These are phyloP conservation scores for Anoplopoma fimbria DNA, from an alignment of 2,113 vertebrate genomes.

Conservation along the genomic window DNA sequence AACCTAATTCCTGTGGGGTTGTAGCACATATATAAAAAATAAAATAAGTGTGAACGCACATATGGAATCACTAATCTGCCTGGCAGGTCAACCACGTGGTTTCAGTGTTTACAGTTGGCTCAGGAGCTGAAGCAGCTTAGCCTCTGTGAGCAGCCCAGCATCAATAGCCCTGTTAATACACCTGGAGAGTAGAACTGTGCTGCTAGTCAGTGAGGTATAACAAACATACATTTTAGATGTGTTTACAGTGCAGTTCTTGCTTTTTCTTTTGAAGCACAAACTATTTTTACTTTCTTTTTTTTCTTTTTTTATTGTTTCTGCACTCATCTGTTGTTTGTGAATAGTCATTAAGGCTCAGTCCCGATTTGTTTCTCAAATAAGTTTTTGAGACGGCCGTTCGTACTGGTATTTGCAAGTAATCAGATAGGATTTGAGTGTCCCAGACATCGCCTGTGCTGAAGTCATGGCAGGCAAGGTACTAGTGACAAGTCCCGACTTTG, in stretches of 20 bases:
- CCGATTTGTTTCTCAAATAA: too few relatives aligned
- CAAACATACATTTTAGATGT: not conserved
- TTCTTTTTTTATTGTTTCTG: not conserved
- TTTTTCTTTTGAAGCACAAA: not conserved
- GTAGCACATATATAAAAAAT: not conserved
- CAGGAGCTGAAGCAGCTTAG: conserved; percentile 14
- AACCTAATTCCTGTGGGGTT: conserved; percentile 10
- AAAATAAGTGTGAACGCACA: not conserved
- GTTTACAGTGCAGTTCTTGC: not conserved
- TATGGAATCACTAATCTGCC: conserved; percentile 19
- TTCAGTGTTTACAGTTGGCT: conserved; percentile 36
- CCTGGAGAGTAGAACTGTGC: conserved; percentile 4
- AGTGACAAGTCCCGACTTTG: not conserved
- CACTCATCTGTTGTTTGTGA: not conserved
- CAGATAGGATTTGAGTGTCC: too few relatives aligned
- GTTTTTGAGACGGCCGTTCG: too few relatives aligned
- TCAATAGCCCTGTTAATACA: conserved; percentile 8
- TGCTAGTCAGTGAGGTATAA: not conserved
- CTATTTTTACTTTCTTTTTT: not conserved
- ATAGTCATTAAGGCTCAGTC: not conserved
- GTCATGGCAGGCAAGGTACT: not conserved
- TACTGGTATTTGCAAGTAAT: too few relatives aligned
- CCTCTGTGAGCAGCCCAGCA: not conserved
- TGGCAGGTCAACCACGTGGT: conserved; percentile 14
- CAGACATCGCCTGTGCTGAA: too few relatives aligned